Evolutionary conservation across 1,140 invertebrate genomes (phyloP), one percentile per base, ranked within the genome.

Genomic region (Cyphomyrmex costatus): DNA sequence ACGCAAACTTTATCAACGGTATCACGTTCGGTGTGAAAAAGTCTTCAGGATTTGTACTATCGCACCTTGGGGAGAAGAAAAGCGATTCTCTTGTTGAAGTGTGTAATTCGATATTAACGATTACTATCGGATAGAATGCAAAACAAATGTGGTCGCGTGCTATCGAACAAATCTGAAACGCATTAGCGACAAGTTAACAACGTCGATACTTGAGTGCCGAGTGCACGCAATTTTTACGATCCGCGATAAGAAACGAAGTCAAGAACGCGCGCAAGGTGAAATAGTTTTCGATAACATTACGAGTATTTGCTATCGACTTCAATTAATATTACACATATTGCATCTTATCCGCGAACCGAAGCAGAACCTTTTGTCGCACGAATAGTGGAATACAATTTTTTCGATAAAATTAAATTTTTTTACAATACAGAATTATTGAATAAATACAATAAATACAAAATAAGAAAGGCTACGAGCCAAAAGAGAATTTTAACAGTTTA

Each of bases 231-330:
- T 85, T 86, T 77, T 86, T 78, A 71, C 5, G 82, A 80, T 10
- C 10, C 3, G 19, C 21, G 87, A 86, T 89, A 82, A 89, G 56
- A 58, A 88, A 86, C 33, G 66, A 42, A 86, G 86, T 24, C 46
- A 76, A 89, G 82, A 71, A 63, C 82, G 51, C 27, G 12, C 21
- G 56, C 42, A 61, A 74, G 60, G 82, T 79, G 61, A 86, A 66
- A 46, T 51, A 36, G 36, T 65, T 86, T 24, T 42, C 27, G 51
- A 88, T 88, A 87, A 68, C 76, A 61, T 80, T 80, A n/a, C n/a
- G n/a, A n/a, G n/a, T n/a, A 56, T 80, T 80, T 36, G 46, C 30
- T 70, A 49, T 19, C 53, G 14, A 24, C n/a, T 74, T 58, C 36
- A 73, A 73, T 73, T 73, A 21, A 71, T 58, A 60, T 42, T 24